Percentiles rank a stretch among this genome's conserved stretches.
phyloP scores from a whole-genome alignment of 2,113 vertebrate species.

The Trogon melanurus region DNA sequence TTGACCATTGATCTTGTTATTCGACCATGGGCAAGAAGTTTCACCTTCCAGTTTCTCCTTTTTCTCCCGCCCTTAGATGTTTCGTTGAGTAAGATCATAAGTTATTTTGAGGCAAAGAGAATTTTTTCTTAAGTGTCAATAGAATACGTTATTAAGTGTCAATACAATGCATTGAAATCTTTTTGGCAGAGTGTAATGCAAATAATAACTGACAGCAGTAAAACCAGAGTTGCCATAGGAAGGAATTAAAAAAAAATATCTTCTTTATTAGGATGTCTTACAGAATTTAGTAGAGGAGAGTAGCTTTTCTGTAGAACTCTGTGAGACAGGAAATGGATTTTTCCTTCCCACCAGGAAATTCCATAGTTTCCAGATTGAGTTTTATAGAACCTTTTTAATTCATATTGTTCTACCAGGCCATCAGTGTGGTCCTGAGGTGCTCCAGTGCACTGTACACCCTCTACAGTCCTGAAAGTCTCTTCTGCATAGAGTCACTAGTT shows the following conservation, averaged over 20 bases:
- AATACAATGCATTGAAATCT: neutral
- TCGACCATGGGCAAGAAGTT: neutral
- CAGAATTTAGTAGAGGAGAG: neutral
- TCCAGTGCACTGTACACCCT: neutral
- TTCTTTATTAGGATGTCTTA: neutral
- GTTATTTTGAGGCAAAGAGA: neutral
- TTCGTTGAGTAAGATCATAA: neutral
- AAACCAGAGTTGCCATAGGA: neutral
- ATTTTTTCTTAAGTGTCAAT: neutral
- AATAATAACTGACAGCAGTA: neutral
- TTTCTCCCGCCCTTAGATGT: neutral
- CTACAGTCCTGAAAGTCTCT: neutral
- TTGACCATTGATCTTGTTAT: neutral
- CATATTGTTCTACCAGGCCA: neutral
- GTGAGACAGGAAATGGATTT: neutral
- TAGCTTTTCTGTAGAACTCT: neutral
- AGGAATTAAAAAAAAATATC: neutral
- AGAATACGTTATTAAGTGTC: neutral
- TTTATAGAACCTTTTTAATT: neutral
- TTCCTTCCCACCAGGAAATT: neutral
- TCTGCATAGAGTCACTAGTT: neutral
- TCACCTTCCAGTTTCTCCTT: neutral
- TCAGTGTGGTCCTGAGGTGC: neutral
- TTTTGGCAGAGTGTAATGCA: neutral
- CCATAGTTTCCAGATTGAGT: neutral